Conservation (phyloP, 2,797 vertebrate species). For the Peromyscus melanophrys region DNA sequence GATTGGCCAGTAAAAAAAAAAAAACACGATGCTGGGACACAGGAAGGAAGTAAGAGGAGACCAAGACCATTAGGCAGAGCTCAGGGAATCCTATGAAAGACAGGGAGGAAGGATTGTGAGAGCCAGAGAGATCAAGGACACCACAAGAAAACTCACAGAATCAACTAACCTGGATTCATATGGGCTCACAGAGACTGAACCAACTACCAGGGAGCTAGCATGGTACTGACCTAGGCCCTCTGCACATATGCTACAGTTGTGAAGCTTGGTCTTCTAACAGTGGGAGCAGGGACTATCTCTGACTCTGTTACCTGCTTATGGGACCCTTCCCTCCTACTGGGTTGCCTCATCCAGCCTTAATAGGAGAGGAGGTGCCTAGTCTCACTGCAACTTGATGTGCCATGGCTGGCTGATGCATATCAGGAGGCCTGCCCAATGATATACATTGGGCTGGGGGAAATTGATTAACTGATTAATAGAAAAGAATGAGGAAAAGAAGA, state of each 20-base stretch:
- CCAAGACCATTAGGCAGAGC: too few species aligned
- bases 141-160: neutral
- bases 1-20: too few species aligned
- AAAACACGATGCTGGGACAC: neutral
- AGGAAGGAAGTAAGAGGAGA: neutral
- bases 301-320: neutral
- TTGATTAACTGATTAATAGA: neutral
- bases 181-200: neutral
- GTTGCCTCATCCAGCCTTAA: neutral
- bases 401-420: neutral
- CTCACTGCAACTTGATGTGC: neutral
- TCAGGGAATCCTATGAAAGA: too few species aligned
- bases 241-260: neutral
- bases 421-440: neutral
- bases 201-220: neutral
- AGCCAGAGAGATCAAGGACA: neutral
- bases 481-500: neutral
- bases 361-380: neutral
- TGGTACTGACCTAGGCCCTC: neutral
- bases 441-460: neutral
- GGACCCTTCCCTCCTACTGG: neutral
- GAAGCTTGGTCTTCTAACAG: neutral
- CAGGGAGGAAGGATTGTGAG: too few species aligned
- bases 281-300: neutral
- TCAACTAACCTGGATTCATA: neutral